A percentile compares a stretch with the other conserved stretches of the same genome.
These are phyloP conservation scores for Eucera pruinosa DNA, from an alignment of 2,888 invertebrate species.

Conservation along the genomic window DNA sequence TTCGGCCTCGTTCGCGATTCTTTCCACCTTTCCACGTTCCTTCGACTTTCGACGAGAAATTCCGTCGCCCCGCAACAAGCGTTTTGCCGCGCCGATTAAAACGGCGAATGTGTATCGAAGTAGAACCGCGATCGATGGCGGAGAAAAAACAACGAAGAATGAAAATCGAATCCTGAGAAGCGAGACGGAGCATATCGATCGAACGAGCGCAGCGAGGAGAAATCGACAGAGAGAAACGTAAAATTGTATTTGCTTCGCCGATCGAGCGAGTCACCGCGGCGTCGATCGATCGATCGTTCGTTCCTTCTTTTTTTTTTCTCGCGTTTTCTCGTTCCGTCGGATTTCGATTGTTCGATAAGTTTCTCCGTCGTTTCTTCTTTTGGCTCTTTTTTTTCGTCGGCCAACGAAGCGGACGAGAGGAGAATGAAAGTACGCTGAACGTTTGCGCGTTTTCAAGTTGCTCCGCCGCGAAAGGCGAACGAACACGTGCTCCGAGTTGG, in stretches of 20 bases:
- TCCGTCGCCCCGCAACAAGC: no score
- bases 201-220: slow-evolving; percentile 16
- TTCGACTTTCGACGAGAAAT: no score
- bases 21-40: no score
- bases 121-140: not conserved
- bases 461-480: slow-evolving; percentile 8
- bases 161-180: not conserved
- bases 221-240: slow-evolving; percentile 17
- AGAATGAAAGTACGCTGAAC: slow-evolving; percentile 48
- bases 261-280: slow-evolving; percentile 17
- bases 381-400: not conserved
- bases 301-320: no score
- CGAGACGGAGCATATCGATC: not conserved
- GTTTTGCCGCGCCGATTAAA: no score
- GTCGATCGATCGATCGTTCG: slow-evolving; percentile 13
- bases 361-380: not conserved
- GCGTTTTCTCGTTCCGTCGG: no score
- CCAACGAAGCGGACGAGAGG: not conserved
- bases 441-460: not conserved
- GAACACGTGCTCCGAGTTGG: slow-evolving; percentile 44
- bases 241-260: not conserved
- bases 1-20: not conserved
- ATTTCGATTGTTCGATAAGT: slow-evolving; percentile 1
- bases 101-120: no score
- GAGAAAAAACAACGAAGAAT: not conserved